Conservation (phyloP, 2,888 invertebrate genomes). For the Troides oblongomaculatus region DNA sequence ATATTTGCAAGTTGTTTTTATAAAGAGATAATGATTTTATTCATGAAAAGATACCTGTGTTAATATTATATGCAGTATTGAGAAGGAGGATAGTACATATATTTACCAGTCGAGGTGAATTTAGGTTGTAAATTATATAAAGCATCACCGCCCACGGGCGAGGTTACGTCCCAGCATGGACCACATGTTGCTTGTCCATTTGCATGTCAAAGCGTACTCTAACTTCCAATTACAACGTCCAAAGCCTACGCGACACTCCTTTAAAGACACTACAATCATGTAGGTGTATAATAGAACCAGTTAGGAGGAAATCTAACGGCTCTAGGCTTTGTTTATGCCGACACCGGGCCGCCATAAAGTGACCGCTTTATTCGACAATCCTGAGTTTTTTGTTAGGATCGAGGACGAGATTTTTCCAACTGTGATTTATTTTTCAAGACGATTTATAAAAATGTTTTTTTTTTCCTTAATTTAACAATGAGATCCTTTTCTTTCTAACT, state of each 20-base stretch:
- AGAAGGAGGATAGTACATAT: background rate
- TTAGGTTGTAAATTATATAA: conserved; percentile 31
- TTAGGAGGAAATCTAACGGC: conserved; percentile 25
- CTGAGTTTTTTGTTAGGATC: conserved; percentile 2
- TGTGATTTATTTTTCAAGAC: background rate
- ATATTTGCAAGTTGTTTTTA: too few species aligned
- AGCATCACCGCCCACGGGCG: conserved; percentile 26
- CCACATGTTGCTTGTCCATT: conserved; percentile 70
- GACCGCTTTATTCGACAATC: conserved; percentile 26
- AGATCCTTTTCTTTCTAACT: too few species aligned
- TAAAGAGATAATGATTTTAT: too few species aligned
- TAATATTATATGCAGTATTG: background rate
- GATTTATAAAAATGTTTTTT: too few species aligned
- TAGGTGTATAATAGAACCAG: conserved; percentile 28
- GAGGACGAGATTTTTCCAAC: background rate
- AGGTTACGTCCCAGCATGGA: conserved; percentile 28
- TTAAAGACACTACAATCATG: conserved; percentile 32
- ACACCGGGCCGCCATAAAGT: conserved; percentile 17
- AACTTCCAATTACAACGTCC: conserved; percentile 58
- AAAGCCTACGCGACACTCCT: conserved; percentile 35
- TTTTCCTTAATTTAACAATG: too few species aligned
- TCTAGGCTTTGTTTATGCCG: conserved; percentile 28
- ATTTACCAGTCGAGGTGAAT: conserved; percentile 33
- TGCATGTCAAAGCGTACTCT: conserved; percentile 71
- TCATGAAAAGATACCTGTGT: too few species aligned